Percentiles rank a stretch among this genome's conserved stretches.
Conservation (phyloP, 2,797 vertebrate genomes). For the Capromys pilorides region DNA sequence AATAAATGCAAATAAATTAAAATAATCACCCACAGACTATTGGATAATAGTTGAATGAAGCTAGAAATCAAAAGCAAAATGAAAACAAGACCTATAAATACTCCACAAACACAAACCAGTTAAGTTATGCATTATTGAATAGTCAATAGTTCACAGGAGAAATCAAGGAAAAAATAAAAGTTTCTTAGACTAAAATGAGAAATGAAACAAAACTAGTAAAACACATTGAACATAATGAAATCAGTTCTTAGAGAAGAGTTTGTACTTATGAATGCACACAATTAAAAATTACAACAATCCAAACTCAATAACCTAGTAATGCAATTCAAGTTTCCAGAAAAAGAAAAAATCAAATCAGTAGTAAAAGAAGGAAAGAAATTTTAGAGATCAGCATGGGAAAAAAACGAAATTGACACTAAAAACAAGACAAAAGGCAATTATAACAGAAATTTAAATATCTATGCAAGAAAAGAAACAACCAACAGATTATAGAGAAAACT, state of each 20-base stretch:
- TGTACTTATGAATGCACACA: neutral
- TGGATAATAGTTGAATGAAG: neutral
- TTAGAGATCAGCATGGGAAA: neutral
- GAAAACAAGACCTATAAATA: neutral
- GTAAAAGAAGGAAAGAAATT: neutral
- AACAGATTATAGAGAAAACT: neutral
- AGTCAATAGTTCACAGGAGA: neutral
- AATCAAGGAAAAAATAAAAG: neutral
- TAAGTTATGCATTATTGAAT: neutral
- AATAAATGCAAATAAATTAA: neutral
- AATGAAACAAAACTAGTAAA: neutral
- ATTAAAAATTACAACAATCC: neutral
- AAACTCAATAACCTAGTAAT: neutral
- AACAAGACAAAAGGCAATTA: neutral
- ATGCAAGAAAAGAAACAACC: neutral
- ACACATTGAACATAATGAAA: neutral
- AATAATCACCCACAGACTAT: neutral
- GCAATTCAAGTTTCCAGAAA: neutral
- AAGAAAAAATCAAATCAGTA: neutral
- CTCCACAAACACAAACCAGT: neutral
- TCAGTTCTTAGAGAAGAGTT: neutral
- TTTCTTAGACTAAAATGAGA: neutral
- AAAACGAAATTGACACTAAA: neutral
- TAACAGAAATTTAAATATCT: neutral
- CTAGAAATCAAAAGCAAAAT: neutral